Conservation (phyloP, 2,888 invertebrate genomes). For the Aspidiotus rigidus region DNA sequence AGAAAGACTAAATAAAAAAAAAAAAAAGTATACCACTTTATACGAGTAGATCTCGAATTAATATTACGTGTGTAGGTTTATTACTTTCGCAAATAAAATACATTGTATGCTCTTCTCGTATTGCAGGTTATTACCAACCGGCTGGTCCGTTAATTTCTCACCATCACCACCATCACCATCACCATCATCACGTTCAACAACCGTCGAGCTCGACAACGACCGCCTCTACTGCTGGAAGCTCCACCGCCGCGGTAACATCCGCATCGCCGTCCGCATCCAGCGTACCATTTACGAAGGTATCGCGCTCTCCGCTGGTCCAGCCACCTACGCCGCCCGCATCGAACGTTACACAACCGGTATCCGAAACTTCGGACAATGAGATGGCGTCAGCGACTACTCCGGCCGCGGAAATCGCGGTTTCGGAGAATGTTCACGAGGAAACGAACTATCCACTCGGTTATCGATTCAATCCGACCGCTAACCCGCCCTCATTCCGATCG, state of each 20-base stretch:
- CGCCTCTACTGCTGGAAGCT: conserved; percentile 20
- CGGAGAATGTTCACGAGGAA: conserved; percentile 41
- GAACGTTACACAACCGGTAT: conserved; percentile 42
- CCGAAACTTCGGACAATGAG: conserved; percentile 42
- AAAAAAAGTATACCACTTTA: no score
- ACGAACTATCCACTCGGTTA: conserved; percentile 44
- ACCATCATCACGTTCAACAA: conserved; percentile 41
- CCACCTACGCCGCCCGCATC: conserved; percentile 44
- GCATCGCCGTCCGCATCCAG: conserved; percentile 42
- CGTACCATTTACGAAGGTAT: conserved; percentile 19
- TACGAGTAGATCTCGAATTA: no score
- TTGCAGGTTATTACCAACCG: conserved; percentile 81
- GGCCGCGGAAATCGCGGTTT: conserved; percentile 36
- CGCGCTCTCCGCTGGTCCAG: conserved; percentile 41
- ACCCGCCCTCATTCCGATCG: conserved; percentile 37
- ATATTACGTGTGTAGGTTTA: no score
- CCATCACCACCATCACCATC: conserved; percentile 45
- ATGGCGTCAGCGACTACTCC: conserved; percentile 41
- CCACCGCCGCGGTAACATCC: conserved; percentile 42
- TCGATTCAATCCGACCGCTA: conserved; percentile 33
- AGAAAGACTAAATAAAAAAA: no score
- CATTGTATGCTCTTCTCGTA: no score
- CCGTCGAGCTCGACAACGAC: conserved; percentile 31
- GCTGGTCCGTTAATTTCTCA: conserved; percentile 80
- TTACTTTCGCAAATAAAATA: no score